Evolutionary conservation across 2,797 vertebrate species (phyloP).

Genomic region (Antennarius maculatus): DNA sequence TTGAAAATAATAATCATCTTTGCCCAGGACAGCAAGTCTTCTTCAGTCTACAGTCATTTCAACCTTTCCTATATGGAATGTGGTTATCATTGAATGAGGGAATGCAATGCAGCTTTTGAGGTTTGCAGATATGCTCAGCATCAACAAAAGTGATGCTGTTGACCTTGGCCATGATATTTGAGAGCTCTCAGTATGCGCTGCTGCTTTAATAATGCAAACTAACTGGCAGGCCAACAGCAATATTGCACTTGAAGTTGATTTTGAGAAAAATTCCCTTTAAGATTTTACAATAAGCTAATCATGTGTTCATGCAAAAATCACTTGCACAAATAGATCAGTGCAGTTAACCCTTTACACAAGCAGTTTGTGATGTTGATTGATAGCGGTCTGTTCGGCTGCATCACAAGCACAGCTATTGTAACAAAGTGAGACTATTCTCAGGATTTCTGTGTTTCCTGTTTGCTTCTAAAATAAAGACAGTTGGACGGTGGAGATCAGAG

Average conservation of each 20-base stretch:
- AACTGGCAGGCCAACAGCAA: constrained; percentile 1
- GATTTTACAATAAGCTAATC: constrained; percentile 18
- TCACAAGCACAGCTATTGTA: constrained; percentile 2
- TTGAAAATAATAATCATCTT: not conserved
- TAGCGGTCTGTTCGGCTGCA: not conserved
- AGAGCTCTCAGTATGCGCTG: constrained; percentile 1
- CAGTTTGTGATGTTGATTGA: constrained; percentile 1
- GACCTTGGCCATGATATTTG: not conserved
- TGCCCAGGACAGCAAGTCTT: not conserved
- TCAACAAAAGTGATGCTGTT: not conserved
- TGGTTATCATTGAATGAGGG: not conserved
- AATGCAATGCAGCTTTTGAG: not conserved
- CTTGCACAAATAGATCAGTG: constrained; percentile 12
- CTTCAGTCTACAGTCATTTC: constrained; percentile 6
- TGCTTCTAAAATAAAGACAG: constrained; percentile 17
- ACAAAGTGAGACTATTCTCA: constrained; percentile 22
- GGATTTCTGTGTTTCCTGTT: constrained; percentile 31
- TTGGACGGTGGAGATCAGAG: constrained; percentile 4
- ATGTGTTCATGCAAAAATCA: constrained; percentile 10
- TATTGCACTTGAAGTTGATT: constrained; percentile 25
- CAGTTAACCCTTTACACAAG: constrained; percentile 40
- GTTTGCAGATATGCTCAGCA: not conserved
- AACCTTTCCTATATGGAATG: not conserved
- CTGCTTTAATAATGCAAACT: not conserved
- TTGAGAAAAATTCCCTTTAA: constrained; percentile 57